Evolutionary conservation across 2,113 vertebrate genomes (phyloP).

Genomic region (Chlamydotis undulata): DNA sequence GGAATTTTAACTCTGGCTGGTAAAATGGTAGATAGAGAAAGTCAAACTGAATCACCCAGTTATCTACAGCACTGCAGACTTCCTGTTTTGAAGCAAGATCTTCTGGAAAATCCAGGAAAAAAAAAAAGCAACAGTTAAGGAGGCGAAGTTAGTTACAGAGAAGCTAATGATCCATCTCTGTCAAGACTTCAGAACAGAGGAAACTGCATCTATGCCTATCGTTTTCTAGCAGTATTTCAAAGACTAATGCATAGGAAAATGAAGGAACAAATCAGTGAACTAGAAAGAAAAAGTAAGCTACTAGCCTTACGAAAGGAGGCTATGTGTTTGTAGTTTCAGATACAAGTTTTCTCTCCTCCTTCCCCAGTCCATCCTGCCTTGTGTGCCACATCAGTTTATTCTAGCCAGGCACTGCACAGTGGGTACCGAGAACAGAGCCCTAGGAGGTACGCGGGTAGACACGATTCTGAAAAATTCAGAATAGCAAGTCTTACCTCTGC

Average conservation of each 20-base stretch:
- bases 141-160: conserved; percentile 14
- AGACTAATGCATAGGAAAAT: background rate
- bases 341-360: background rate
- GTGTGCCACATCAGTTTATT: background rate
- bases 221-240: background rate
- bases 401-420: background rate
- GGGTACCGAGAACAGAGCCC: background rate
- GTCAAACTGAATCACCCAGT: background rate
- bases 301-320: background rate
- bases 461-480: background rate
- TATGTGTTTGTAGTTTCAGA: background rate
- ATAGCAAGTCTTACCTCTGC: background rate
- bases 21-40: background rate
- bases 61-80: conserved; percentile 47
- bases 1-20: background rate
- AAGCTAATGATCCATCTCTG: conserved; percentile 10
- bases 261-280: background rate
- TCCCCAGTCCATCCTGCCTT: background rate
- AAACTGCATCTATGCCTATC: background rate
- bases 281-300: background rate
- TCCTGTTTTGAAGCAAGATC: conserved; percentile 48
- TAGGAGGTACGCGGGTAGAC: background rate
- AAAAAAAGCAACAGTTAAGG: conserved; percentile 23
- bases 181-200: background rate
- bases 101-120: conserved; percentile 30